Conservation (phyloP, 1,140 invertebrate species). For the Carcinoscorpius rotundicauda region DNA sequence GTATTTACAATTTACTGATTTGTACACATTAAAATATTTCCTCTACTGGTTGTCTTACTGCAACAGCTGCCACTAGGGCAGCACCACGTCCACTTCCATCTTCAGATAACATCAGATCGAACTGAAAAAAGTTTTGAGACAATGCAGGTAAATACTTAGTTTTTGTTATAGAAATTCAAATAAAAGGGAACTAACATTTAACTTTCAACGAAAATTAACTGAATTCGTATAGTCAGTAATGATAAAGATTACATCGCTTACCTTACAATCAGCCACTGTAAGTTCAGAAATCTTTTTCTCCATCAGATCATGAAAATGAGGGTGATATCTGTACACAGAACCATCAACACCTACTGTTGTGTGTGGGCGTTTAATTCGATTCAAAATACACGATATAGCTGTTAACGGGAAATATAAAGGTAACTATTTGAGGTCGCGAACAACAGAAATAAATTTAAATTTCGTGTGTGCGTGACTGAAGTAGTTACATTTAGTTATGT, state of each 20-base stretch:
- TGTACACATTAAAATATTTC: no score
- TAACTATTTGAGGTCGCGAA: no score
- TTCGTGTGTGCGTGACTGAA: no score
- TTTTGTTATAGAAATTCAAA: no score
- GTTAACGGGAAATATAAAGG: slow-evolving; percentile 3
- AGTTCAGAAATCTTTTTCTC: slow-evolving; percentile 76
- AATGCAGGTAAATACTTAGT: no score
- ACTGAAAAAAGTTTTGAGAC: slow-evolving; percentile 40
- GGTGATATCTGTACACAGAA: slow-evolving; percentile 95
- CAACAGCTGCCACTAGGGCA: slow-evolving; percentile 94
- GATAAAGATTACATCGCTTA: slow-evolving; percentile 15
- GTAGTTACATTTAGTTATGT: no score
- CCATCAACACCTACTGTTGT: slow-evolving; percentile 97
- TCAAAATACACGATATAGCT: slow-evolving; percentile 42
- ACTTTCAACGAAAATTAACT: no score
- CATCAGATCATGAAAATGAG: slow-evolving; percentile 94
- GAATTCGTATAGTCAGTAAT: no score
- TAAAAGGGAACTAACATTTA: no score
- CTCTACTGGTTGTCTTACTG: slow-evolving; percentile 27
- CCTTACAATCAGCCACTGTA: slow-evolving; percentile 41
- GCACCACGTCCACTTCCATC: slow-evolving; percentile 96
- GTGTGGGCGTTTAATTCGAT: slow-evolving; percentile 65
- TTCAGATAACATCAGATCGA: slow-evolving; percentile 92
- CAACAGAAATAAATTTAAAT: no score
- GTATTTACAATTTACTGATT: no score